A percentile compares a stretch with the other conserved stretches of the same genome.
Evolutionary conservation across 2,797 vertebrate species (phyloP).

Genomic region (Salmo trutta): DNA sequence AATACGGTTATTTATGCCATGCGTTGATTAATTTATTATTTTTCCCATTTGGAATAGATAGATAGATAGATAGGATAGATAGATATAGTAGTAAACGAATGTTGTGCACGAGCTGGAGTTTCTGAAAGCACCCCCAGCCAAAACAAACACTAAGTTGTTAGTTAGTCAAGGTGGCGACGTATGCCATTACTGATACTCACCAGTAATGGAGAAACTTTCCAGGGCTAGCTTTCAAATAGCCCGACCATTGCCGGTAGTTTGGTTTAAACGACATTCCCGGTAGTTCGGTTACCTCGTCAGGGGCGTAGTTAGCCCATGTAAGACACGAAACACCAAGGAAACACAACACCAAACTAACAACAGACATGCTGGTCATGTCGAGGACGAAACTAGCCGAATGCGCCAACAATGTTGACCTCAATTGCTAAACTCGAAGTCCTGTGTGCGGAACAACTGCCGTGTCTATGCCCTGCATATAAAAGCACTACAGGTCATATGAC

Average conservation of each 20-base stretch:
- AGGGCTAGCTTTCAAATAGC: conserved; percentile 68
- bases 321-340: conserved; percentile 32
- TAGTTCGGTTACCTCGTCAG: conserved; percentile 70
- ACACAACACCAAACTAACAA: conserved; percentile 23
- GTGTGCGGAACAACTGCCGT: neutral
- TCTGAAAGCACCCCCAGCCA: neutral
- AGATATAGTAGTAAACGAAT: neutral
- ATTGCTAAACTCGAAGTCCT: neutral
- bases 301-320: conserved; percentile 58
- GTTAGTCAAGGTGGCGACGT: neutral
- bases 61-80: too few relatives aligned
- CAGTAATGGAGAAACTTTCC: conserved; percentile 78
- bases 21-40: too few relatives aligned
- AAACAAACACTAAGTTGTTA: neutral
- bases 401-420: neutral
- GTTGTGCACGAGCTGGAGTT: neutral
- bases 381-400: neutral
- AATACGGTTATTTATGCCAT: too few relatives aligned
- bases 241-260: conserved; percentile 77
- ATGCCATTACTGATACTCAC: conserved; percentile 51
- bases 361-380: conserved; percentile 32
- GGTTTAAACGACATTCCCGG: conserved; percentile 74
- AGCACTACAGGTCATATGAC: conserved; percentile 8
- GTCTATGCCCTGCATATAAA: neutral
- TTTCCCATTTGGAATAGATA: too few relatives aligned